These are phyloP conservation scores for Ailurus styani DNA, from an alignment of 2,113 vertebrate genomes.

Conservation along the genomic window DNA sequence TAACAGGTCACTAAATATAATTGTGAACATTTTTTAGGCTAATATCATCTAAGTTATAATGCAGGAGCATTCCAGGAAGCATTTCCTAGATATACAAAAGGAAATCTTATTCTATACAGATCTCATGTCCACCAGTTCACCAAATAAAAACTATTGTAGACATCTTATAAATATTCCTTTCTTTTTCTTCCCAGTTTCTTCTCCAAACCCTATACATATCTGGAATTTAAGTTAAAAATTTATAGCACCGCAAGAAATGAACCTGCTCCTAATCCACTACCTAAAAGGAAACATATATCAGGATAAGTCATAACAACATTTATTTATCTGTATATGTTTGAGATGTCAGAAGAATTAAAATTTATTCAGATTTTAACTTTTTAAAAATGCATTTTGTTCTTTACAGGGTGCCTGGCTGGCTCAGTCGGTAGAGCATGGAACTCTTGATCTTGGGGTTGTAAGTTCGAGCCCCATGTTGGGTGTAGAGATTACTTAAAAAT, in stretches of 20 bases:
- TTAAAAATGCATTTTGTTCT: slow-evolving; percentile 4
- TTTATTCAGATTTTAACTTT: background rate
- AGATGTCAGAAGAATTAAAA: slow-evolving; percentile 7
- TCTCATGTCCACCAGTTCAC: background rate
- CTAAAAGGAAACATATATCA: background rate
- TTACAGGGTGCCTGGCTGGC: background rate
- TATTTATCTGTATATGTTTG: background rate
- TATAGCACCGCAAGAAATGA: background rate
- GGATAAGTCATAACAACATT: background rate
- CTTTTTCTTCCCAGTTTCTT: slow-evolving; percentile 10
- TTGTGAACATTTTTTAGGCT: background rate
- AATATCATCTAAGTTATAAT: background rate
- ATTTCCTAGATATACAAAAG: background rate
- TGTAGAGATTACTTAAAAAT: background rate
- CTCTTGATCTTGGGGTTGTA: background rate
- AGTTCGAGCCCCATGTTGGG: background rate
- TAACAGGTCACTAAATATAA: background rate
- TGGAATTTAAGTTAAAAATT: slow-evolving; percentile 32
- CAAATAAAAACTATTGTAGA: slow-evolving; percentile 4
- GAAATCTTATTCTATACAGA: background rate
- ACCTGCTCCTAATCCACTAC: background rate
- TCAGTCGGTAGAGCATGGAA: background rate
- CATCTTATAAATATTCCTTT: background rate
- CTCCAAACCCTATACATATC: background rate
- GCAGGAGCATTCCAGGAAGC: background rate